phyloP scores from a whole-genome alignment of 1,140 invertebrate genomes.

The Eubasilissa regina region DNA sequence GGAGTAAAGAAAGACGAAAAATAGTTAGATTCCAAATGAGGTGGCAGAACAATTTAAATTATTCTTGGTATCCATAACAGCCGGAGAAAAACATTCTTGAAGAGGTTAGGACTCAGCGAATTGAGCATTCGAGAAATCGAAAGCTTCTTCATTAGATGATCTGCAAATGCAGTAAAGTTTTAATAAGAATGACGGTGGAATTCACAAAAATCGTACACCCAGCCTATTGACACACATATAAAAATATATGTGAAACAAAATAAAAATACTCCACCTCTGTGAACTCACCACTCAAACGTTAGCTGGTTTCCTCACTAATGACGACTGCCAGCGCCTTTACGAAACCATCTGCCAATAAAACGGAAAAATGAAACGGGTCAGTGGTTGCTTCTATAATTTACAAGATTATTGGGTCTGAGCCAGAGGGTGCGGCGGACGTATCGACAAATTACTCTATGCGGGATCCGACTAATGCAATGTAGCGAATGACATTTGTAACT shows the following conservation, averaged over 20 bases:
- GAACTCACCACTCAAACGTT: neutral
- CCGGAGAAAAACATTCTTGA: no score
- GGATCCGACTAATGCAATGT: slow-evolving; percentile 8
- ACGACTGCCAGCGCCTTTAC: slow-evolving; percentile 2
- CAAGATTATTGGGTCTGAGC: slow-evolving; percentile 15
- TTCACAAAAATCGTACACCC: no score
- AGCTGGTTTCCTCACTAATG: neutral
- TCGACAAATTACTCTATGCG: slow-evolving; percentile 31
- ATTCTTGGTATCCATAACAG: no score
- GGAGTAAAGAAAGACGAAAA: no score
- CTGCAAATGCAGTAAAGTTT: no score
- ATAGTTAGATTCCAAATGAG: no score
- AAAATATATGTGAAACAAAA: neutral
- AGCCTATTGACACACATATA: no score
- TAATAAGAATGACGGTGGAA: no score
- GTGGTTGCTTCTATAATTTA: neutral
- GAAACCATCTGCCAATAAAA: slow-evolving; percentile 31
- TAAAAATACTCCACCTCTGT: neutral
- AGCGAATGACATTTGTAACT: slow-evolving; percentile 9
- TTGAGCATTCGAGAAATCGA: no score
- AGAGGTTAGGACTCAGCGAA: no score
- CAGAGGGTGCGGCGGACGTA: slow-evolving; percentile 15
- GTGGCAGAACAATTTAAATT: no score
- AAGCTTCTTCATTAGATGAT: no score
- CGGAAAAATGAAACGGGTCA: slow-evolving; percentile 26